Conservation (phyloP, 1,140 invertebrate genomes). For the Trachymyrmex septentrionalis region DNA sequence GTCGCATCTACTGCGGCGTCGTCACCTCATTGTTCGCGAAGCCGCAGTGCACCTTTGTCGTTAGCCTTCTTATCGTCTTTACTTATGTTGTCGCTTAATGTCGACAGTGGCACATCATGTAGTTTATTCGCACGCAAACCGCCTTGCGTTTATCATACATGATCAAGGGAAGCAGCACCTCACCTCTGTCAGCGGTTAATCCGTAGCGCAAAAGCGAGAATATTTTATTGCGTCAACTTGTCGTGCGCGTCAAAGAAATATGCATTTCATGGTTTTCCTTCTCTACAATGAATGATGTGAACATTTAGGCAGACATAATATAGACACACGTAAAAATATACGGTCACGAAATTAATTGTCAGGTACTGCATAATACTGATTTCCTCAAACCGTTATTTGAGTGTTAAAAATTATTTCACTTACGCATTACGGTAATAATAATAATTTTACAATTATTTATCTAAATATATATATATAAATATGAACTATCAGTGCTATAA, state of each 20-base stretch:
- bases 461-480: too few species aligned
- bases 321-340: neutral
- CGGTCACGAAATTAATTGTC: too few species aligned
- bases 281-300: neutral
- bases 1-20: conserved; percentile 30
- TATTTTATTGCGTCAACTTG: conserved; percentile 20
- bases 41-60: conserved; percentile 55
- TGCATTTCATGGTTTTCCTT: neutral
- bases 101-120: conserved; percentile 40
- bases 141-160: conserved; percentile 26
- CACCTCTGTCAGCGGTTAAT: conserved; percentile 20
- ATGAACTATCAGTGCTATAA: too few species aligned
- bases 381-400: too few species aligned
- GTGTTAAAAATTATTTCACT: too few species aligned
- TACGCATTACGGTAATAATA: too few species aligned
- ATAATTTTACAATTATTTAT: too few species aligned
- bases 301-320: neutral
- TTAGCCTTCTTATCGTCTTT: conserved; percentile 46
- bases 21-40: conserved; percentile 64
- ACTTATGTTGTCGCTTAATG: conserved; percentile 49
- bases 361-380: too few species aligned
- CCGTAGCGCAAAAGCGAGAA: neutral
- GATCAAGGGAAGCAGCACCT: conserved; percentile 27
- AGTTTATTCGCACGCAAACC: conserved; percentile 41
- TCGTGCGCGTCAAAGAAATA: neutral